Percentiles rank a stretch among this genome's conserved stretches.
These are phyloP conservation scores for Automeris io DNA, from an alignment of 2,888 invertebrate species.

Conservation along the genomic window DNA sequence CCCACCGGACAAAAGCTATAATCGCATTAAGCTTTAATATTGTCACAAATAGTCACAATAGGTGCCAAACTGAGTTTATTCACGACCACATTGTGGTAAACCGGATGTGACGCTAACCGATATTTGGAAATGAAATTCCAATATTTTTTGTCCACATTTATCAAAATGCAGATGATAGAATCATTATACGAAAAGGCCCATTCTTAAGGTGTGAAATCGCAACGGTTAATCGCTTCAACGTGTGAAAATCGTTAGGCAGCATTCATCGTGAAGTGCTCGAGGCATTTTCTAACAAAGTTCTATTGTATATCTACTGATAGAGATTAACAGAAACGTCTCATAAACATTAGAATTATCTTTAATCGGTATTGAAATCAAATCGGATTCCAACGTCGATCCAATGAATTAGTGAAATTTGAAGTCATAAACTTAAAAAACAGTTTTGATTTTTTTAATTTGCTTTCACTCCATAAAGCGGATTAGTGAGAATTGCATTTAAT, in stretches of 20 bases:
- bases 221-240: background rate
- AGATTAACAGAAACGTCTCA: constrained; percentile 1
- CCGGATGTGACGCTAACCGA: constrained; percentile 20
- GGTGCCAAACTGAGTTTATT: constrained; percentile 56
- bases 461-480: background rate
- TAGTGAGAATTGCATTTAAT: background rate
- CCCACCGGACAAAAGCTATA: constrained; percentile 39
- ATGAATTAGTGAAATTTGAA: background rate
- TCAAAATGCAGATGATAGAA: constrained; percentile 6
- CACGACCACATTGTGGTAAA: constrained; percentile 45
- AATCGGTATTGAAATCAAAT: constrained; percentile 2
- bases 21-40: constrained; percentile 48
- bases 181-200: background rate
- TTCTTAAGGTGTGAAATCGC: constrained; percentile 1
- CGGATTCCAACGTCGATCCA: background rate
- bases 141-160: constrained; percentile 7
- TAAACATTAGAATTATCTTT: constrained; percentile 1
- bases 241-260: background rate
- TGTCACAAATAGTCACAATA: constrained; percentile 57
- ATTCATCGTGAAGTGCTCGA: background rate
- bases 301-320: background rate
- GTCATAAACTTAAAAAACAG: background rate
- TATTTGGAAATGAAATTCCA: constrained; percentile 5
- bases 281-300: background rate
- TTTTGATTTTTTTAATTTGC: background rate